Percentiles rank a stretch among this genome's conserved stretches.
These are phyloP conservation scores for Irena cyanogastra DNA, from an alignment of 2,113 vertebrate genomes.

Conservation along the genomic window DNA sequence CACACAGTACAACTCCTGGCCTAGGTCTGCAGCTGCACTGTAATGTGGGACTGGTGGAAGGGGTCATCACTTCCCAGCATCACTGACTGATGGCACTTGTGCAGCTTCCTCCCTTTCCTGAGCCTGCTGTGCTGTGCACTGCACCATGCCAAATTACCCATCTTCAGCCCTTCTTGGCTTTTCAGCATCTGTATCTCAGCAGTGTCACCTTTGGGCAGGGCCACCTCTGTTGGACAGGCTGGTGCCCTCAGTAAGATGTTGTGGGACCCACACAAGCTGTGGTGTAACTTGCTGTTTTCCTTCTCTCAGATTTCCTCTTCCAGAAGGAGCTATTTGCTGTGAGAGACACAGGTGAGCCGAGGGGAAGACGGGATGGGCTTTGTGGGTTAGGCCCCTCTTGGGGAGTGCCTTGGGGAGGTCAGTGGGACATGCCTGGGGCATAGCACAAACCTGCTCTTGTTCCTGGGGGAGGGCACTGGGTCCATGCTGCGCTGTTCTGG, in stretches of 20 bases:
- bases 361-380: rapidly evolving
- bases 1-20: rapidly evolving
- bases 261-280: neutral
- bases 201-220: neutral
- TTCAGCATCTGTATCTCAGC: neutral
- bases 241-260: neutral
- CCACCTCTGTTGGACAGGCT: neutral
- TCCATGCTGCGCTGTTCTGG: neutral
- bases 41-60: neutral
- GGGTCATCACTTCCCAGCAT: neutral
- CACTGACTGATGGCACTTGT: neutral
- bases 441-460: neutral
- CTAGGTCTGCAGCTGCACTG: neutral
- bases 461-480: neutral
- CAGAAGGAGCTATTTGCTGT: constrained; percentile 38
- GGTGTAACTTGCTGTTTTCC: neutral
- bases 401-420: neutral
- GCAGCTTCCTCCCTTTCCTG: neutral
- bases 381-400: neutral
- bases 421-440: neutral
- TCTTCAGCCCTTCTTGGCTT: neutral
- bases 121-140: neutral
- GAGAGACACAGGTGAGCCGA: constrained; percentile 2
- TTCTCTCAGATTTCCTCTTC: constrained; percentile 21
- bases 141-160: rapidly evolving